Percentiles rank a stretch among this genome's conserved stretches.
phyloP scores from a whole-genome alignment of 2,797 vertebrate genomes.

The Malurus leucopterus region DNA sequence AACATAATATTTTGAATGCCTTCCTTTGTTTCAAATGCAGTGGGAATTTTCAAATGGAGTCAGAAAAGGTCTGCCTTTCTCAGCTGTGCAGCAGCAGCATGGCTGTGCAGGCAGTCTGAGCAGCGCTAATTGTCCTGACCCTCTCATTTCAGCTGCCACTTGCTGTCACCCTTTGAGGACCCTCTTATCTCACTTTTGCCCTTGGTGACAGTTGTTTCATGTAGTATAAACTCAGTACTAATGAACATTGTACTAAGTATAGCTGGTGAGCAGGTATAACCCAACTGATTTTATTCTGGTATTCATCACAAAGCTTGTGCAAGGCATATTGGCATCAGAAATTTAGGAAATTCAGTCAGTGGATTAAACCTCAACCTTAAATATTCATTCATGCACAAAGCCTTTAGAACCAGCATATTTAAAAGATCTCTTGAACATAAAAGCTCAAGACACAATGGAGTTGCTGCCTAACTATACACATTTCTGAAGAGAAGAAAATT shows the following conservation, averaged over 20 bases:
- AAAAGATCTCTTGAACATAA: background rate
- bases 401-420: background rate
- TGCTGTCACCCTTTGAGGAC: background rate
- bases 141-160: background rate
- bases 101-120: background rate
- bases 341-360: background rate
- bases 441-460: background rate
- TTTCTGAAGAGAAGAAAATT: background rate
- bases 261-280: background rate
- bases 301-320: background rate
- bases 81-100: background rate
- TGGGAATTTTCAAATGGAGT: background rate
- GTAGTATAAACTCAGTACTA: background rate
- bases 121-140: background rate
- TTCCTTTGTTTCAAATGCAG: background rate
- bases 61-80: background rate
- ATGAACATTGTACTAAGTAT: background rate
- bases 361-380: background rate
- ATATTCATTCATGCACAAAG: background rate
- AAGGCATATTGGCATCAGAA: background rate
- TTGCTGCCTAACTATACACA: rapidly evolving
- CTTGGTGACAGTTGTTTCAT: background rate
- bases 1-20: background rate
- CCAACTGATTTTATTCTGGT: background rate
- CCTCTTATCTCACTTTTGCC: background rate